Conservation (phyloP, 1,140 invertebrate species). For the Drosophila biarmipes region DNA sequence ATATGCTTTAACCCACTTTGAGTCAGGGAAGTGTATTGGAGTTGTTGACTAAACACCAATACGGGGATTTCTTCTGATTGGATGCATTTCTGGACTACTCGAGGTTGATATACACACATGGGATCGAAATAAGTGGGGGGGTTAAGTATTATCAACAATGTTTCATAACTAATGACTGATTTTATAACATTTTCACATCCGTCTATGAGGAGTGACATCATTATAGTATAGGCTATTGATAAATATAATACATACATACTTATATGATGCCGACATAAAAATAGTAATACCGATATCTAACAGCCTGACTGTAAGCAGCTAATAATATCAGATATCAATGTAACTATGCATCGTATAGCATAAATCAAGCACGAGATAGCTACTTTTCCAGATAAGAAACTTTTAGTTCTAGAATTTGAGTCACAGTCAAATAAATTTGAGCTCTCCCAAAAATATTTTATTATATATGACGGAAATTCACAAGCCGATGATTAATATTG, state of each 20-base stretch:
- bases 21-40: conserved; percentile 17
- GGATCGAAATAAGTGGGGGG: neutral
- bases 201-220: neutral
- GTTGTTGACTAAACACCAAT: conserved; percentile 23
- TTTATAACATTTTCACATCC: conserved; percentile 3
- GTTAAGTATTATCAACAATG: neutral
- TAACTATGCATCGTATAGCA: neutral
- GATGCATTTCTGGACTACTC: neutral
- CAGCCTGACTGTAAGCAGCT: neutral
- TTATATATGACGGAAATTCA: no score
- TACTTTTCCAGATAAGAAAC: neutral
- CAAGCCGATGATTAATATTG: neutral
- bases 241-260: no score
- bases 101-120: no score
- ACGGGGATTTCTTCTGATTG: neutral
- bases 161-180: neutral
- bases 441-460: no score
- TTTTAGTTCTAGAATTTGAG: neutral
- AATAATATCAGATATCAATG: conserved; percentile 1
- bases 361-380: neutral
- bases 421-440: no score
- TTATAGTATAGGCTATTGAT: neutral
- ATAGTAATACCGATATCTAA: neutral
- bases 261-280: neutral
- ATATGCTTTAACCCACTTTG: conserved; percentile 11